These are phyloP conservation scores for Theristicus caerulescens DNA, from an alignment of 2,113 vertebrate genomes.

Conservation along the genomic window DNA sequence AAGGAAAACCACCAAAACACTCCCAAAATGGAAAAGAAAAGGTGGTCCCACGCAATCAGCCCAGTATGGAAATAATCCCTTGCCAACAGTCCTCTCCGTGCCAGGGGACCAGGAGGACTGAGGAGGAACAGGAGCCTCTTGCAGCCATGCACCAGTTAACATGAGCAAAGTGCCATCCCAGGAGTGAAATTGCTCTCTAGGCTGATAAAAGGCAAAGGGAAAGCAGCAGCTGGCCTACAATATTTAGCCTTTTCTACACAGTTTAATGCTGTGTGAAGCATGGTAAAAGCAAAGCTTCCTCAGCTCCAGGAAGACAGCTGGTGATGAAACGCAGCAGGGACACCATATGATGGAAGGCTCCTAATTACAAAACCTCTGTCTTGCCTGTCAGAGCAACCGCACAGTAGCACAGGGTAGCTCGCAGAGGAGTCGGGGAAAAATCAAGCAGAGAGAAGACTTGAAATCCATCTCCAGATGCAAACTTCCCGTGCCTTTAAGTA, in stretches of 20 bases:
- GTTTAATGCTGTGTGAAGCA: conserved; percentile 67
- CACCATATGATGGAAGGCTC: conserved; percentile 37
- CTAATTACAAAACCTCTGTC: conserved; percentile 53
- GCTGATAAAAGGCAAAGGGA: conserved; percentile 48
- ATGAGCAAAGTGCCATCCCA: conserved; percentile 35
- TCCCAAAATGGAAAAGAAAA: neutral
- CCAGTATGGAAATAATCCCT: neutral
- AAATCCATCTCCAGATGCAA: conserved; percentile 24
- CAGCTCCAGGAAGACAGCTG: conserved; percentile 34
- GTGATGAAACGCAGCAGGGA: conserved; percentile 13
- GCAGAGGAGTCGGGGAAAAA: neutral
- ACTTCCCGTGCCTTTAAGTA: neutral
- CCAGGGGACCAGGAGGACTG: neutral
- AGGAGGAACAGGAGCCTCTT: conserved; percentile 3
- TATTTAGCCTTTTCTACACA: conserved; percentile 57
- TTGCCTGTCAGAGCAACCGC: conserved; percentile 41
- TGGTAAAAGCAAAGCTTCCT: conserved; percentile 48
- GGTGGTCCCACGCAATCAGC: neutral
- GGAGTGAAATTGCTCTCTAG: conserved; percentile 53
- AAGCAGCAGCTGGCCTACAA: conserved; percentile 63
- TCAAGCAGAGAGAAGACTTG: neutral
- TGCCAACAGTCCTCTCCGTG: neutral
- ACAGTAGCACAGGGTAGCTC: neutral
- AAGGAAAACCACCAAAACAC: neutral
- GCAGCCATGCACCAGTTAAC: conserved; percentile 28